Evolutionary conservation across 2,888 invertebrate species (phyloP), one percentile per base, ranked within the genome.

Genomic region (Junonia oenone): DNA sequence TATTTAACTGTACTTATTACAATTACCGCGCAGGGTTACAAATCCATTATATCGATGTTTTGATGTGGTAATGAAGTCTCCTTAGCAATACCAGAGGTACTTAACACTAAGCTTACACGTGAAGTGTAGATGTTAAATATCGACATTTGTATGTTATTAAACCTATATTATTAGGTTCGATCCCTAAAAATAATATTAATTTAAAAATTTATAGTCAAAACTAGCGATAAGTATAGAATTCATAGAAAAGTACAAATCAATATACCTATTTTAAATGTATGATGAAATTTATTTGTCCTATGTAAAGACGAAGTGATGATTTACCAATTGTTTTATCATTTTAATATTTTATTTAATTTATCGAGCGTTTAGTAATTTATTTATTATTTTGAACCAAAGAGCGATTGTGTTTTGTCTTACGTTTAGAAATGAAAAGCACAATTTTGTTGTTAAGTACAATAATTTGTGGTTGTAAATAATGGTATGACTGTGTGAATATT

Each of bases 401-500:
- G 59, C 51, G 51, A 67, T 69, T 69, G 62, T 67, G 67, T 73
- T 68, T 69, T 68, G 62, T 67, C 55, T 66, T 63, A 65, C 57
- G 60, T 68, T 71, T 75, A 74, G 63, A 68, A 67, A 74, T 71
- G 72, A 73, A 69, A 77, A 83, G 88, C 89, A 90, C 89, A 90
- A 90, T 79, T 87, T 81, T 76, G 80, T 86, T 87, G 76, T 80
- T 86, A 81, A 78, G 80, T 81, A 78, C 75, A 79, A 78, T 78
- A 65, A 73, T 78, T 83, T 78, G 78, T 81, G 76, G 75, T 74
- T 88, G 89, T 89, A 88, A 82, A 87, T 87, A 88, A 71, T 76
- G 69, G 81, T 81, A 87, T 84, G 85, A 84, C 73, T 79, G 88
- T 87, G 88, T 89, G 87, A 81, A 82, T 83, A 88, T 81, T 82